Evolutionary conservation across 2,113 vertebrate genomes (phyloP), one percentile per base, ranked within the genome.

Genomic region (Aegotheles bennettii): DNA sequence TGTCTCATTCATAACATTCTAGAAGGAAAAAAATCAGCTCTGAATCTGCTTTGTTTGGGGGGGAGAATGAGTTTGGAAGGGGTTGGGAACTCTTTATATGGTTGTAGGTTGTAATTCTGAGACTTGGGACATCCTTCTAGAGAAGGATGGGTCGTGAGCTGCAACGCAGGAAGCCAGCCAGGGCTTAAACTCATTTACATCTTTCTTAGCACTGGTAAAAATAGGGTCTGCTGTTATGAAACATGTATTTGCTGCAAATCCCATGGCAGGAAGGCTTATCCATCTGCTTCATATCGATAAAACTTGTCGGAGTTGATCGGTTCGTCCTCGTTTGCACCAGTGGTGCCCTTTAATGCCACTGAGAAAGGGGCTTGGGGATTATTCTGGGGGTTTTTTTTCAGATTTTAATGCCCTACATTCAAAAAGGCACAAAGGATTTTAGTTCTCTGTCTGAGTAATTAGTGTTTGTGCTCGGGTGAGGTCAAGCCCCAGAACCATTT

Each of bases 351-450:
- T 83, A 79, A 64, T 43, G 31, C 45, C 31, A 28, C 38, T 43
- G 65, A 87, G 78, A 95, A 93, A 47, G 16, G 24, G 57, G 9
- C 70, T 71, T 60, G 21, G 59, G 73, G 67, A 64, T 81, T 89
- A 84, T 83, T 89, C 33, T 67, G 35, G 33, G n/a, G n/a, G n/a
- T n/a, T n/a, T n/a, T n/a, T 85, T 93, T 82, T 61, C 70, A 50
- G 6, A 38, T 61, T 85, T 89, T 77, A 88, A 90, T 80, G 93
- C 91, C 45, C 82, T 87, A 86, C 90, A 92, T 89, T 92, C 47
- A n/a, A 54, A 88, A 93, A 53, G 74, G 40, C 17, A 12, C 33
- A 59, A 89, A 93, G 82, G 93, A 84, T 95, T 97, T 94, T 82
- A 33, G 31, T 47, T 69, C 38, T n/a, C 84, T 90, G 28, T 68